These are phyloP conservation scores for Myiothlypis coronata DNA, from an alignment of 2,797 vertebrate genomes.

Conservation along the genomic window DNA sequence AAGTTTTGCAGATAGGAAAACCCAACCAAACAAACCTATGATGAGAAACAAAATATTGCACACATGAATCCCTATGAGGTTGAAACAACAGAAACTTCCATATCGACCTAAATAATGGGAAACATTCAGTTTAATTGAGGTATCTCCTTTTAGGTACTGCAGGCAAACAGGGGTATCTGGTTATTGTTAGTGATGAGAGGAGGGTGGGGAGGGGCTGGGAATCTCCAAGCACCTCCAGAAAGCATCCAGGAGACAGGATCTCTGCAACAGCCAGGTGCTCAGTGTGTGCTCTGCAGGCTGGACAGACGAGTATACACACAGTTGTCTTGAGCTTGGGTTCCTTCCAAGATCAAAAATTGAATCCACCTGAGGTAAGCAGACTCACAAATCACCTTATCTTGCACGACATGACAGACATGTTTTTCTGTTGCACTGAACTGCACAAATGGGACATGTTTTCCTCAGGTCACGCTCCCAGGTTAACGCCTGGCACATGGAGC, in stretches of 20 bases:
- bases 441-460: constrained; percentile 22
- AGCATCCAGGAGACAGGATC: constrained; percentile 5
- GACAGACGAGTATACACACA: neutral
- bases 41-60: neutral
- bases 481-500: constrained; percentile 9
- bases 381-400: constrained; percentile 50
- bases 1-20: neutral
- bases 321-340: neutral
- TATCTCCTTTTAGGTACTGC: neutral
- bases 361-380: constrained; percentile 19
- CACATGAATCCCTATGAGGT: neutral
- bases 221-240: neutral
- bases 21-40: neutral
- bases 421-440: constrained; percentile 2
- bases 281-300: neutral
- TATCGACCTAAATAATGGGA: constrained; percentile 16
- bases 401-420: neutral
- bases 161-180: constrained; percentile 12
- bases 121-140: neutral
- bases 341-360: constrained; percentile 54
- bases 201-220: neutral
- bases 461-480: neutral
- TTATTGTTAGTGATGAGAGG: constrained; percentile 24
- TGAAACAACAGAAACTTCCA: neutral
- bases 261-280: constrained; percentile 15